Evolutionary conservation across 2,888 invertebrate species (phyloP), one percentile per base, ranked within the genome.

Genomic region (Belgica antarctica): DNA sequence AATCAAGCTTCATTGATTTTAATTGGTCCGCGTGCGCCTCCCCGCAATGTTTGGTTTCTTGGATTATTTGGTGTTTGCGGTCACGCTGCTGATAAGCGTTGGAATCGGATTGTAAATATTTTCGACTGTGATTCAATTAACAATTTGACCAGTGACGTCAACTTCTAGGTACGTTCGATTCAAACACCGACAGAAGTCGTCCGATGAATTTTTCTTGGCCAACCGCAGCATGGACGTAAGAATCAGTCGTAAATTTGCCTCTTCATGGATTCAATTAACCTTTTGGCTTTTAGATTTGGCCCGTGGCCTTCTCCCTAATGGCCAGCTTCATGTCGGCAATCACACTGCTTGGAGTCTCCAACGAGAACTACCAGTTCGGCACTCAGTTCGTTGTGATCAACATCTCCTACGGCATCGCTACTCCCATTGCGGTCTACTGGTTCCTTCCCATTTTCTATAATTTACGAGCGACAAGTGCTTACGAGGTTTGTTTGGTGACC

Each of bases 291-390:
- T 8, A 46, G 47, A 12, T 65, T 15, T 73, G 83, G 5, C 92
- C 94, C 0, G 92, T 95, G 0, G 89, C 93, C 3, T 90, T 94
- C 73, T 94, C 93, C 1, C 79, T 95, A 71, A 92, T 94, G 89
- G 93, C 94, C 12, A 92, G 93, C 46, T 94, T 94, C 77, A 92
- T 95, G 89, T 94, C 94, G 0, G 92, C 94, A 31, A 87, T 95
- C 69, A 92, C 93, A 0, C 78, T 95, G 46, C 82, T 96, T n/a
- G 95, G 95, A 12, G 90, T 94, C 1, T 90, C 93, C 27, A 86
- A 90, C 66, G 95, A 96, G 79, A 91, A 88, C 77, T 95, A 94
- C 78, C 86, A 86, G 74, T 89, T 85, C 76, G 94, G 94, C 65
- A 87, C 90, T 72, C 87, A 89, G 76, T 93, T 94, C 78, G 82